Evolutionary conservation across 2,797 vertebrate genomes (phyloP).

Genomic region (Schizopygopsis malacanthus): DNA sequence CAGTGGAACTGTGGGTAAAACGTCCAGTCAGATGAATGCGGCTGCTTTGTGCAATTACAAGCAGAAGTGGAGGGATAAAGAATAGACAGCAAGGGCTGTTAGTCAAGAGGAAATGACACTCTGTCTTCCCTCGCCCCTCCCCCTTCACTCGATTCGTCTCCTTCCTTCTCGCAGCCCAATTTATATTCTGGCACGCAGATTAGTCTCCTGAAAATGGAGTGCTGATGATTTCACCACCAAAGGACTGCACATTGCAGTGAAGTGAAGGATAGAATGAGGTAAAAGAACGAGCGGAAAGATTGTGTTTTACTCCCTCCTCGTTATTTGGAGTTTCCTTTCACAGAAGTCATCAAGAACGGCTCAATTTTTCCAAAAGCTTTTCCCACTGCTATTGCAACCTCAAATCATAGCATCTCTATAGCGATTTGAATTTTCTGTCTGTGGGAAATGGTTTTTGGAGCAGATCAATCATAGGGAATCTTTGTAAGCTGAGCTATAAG

Average conservation of each 20-base stretch:
- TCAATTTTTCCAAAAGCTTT: constrained; percentile 29
- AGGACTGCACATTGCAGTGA: constrained; percentile 19
- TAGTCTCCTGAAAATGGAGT: constrained; percentile 45
- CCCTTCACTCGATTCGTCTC: constrained; percentile 9
- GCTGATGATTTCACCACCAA: constrained; percentile 29
- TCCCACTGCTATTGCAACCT: constrained; percentile 8
- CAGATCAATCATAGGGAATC: constrained; percentile 22
- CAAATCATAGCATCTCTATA: constrained; percentile 58
- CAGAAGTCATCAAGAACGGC: constrained; percentile 21
- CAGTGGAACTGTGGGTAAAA: constrained; percentile 42
- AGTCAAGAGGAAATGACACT: constrained; percentile 51
- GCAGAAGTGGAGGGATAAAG: constrained; percentile 52
- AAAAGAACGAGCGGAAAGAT: neutral
- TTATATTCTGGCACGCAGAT: constrained; percentile 42
- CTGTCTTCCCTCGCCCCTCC: constrained; percentile 20
- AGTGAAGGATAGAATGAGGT: constrained; percentile 20
- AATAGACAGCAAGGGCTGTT: constrained; percentile 40
- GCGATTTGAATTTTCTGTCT: constrained; percentile 49
- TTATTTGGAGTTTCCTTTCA: constrained; percentile 13
- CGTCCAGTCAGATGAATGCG: constrained; percentile 47
- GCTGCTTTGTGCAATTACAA: constrained; percentile 53
- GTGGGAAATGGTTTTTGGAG: constrained; percentile 19
- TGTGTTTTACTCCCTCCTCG: neutral
- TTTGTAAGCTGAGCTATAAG: constrained; percentile 10
- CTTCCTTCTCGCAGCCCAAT: constrained; percentile 30